Evolutionary conservation across 2,797 vertebrate species (phyloP), one percentile per base, ranked within the genome.

Genomic region (Fistularia commersonii): DNA sequence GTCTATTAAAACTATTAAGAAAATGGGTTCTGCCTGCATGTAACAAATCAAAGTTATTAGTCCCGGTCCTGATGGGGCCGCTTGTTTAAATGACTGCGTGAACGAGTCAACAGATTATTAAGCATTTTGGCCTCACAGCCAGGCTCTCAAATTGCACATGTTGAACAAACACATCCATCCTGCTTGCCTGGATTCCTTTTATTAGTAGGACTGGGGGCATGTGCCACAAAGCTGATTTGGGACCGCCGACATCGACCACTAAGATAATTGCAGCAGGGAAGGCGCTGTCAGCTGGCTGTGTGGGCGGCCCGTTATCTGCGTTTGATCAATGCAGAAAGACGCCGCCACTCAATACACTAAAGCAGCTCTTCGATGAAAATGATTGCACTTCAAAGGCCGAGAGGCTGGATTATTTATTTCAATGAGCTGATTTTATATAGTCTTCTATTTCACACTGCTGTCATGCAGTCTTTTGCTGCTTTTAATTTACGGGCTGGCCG

Each of bases 221-320:
- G 68, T 70, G 57, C 76, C 55, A 66, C 75, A 79, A 76, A 81
- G 68, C 62, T 82, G 76, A 80, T 73, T 43, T 80, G 69, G 67
- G 73, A 68, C 34, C 8, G 12, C 74, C 76, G 73, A 84, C 73
- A 77, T 68, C 43, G 77, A 81, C 81, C 72, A 46, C 61, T 57
- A 62, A 66, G 67, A 80, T 80, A 83, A 83, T 80, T 81, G 77
- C 67, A 56, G 58, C 67, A 59, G 73, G 74, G 74, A 84, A 65
- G 54, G 74, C 15, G 35, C 69, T 75, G 77, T 88, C 74, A 76
- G 77, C 77, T 69, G 74, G 76, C 32, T 51, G 49, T 73, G 71
- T 76, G 72, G 74, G 74, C 74, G 79, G 76, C 48, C 60, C 70
- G 41, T 23, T 69, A 46, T 59, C 74, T 48, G 62, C 39, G 53